Conservation (phyloP, 1,140 invertebrate species). For the Drosophila triauraria region DNA sequence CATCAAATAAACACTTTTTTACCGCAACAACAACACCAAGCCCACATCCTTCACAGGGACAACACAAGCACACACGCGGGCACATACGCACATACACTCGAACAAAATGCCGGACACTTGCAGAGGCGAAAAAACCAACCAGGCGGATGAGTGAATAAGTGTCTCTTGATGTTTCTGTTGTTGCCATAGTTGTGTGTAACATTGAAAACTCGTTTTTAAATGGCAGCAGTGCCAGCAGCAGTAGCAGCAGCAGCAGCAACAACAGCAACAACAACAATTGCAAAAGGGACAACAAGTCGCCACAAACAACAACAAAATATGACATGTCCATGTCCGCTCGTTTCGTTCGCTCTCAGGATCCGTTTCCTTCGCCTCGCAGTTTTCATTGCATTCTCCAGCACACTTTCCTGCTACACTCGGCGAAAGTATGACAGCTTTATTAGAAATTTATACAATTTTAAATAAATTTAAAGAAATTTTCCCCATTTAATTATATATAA, state of each 20-base stretch:
- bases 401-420: constrained; percentile 32
- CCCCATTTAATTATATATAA: too few relatives aligned
- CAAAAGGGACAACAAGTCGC: constrained; percentile 32
- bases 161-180: constrained; percentile 54
- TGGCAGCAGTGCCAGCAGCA: constrained; percentile 63
- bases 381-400: constrained; percentile 41
- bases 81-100: constrained; percentile 50
- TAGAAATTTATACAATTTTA: too few relatives aligned
- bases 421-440: not conserved
- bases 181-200: constrained; percentile 59
- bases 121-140: constrained; percentile 50
- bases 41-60: constrained; percentile 45
- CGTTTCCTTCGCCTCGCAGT: constrained; percentile 64
- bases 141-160: constrained; percentile 74
- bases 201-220: constrained; percentile 80
- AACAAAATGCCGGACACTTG: constrained; percentile 69
- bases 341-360: constrained; percentile 58
- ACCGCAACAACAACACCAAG: constrained; percentile 41
- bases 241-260: constrained; percentile 29
- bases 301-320: constrained; percentile 72
- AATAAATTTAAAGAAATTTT: too few relatives aligned
- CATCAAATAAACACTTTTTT: constrained; percentile 67
- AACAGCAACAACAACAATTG: constrained; percentile 28
- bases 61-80: not conserved
- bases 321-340: constrained; percentile 76